Evolutionary conservation across 2,888 invertebrate genomes (phyloP), one percentile per base, ranked within the genome.

Genomic region (Drosophila kanekoi): DNA sequence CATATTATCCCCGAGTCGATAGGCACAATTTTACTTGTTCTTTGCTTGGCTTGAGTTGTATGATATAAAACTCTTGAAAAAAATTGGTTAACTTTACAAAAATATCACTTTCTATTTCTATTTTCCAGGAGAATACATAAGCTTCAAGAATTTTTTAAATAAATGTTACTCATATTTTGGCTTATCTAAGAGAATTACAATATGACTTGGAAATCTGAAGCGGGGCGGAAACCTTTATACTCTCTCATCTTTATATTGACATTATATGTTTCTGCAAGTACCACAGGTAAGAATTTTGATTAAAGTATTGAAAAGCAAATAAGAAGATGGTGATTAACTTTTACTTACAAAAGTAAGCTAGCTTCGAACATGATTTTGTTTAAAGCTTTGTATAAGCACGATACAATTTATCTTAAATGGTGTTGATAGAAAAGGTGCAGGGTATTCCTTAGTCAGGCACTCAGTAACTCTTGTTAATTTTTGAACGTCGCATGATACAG

Each of bases 211-310:
- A 40, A 48, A 28, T 14, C 20, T 23, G 14, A 6, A 8, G n/a
- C 33, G 10, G 43, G 14, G 23, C 37, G 54, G 43, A 58, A 43
- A 44, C 4, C 10, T 20, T 40, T 49, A 23, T 28, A 40, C 40
- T 47, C 32, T 18, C 32, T 72, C 6, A 37, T 57, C 16, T 14
- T 43, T 37, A 16, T 64, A 40, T 20, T 47, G 4, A 43, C 14
- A 16, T 40, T 64, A 3, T 64, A 14, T 18, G 4, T 8, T 51
- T 18, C 47, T 9, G 16, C 51, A 37, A 59, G 16, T 37, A 20
- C 51, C 10, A 48, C 77, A 77, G 72, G 72, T 72, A 54, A 54
- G 45, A 11, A 8, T 6, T 13, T 16, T 14, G n/a, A 1, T 8
- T 0, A 28, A 44, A 8, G n/a, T n/a, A 28, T 8, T 28, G 28